Evolutionary conservation across 2,888 invertebrate species (phyloP).

Genomic region (Limenitis arthemis): DNA sequence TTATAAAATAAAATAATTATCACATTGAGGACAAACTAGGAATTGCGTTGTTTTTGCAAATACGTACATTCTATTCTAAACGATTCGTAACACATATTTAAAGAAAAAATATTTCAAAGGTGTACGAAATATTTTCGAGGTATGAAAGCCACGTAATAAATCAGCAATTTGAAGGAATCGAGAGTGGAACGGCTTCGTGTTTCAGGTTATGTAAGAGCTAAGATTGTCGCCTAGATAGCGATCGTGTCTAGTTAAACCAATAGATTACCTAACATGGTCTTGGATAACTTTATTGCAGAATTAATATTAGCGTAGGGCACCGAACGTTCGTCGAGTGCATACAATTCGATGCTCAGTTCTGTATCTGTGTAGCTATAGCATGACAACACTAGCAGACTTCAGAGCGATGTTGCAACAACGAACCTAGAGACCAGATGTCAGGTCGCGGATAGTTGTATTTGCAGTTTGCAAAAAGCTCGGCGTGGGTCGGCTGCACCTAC

Average conservation of each 20-base stretch:
- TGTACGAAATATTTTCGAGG: conserved; percentile 1
- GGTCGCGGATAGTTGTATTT: conserved; percentile 41
- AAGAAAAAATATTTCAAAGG: not conserved
- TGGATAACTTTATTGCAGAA: conserved; percentile 21
- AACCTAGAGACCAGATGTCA: conserved; percentile 34
- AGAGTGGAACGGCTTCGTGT: conserved; percentile 15
- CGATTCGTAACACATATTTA: too few species aligned
- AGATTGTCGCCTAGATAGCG: conserved; percentile 23
- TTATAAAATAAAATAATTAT: not conserved
- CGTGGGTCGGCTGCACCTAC: conserved; percentile 70
- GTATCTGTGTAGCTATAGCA: conserved; percentile 6
- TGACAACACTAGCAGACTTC: conserved; percentile 3
- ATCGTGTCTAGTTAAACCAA: conserved; percentile 22
- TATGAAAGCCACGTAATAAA: conserved; percentile 1
- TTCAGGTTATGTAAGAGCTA: conserved; percentile 22
- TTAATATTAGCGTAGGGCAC: conserved; percentile 15
- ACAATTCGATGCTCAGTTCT: not conserved
- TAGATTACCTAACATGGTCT: conserved; percentile 23
- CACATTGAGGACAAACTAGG: not conserved
- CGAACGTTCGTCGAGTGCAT: conserved; percentile 9
- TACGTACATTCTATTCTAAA: too few species aligned
- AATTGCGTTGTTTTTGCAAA: not conserved
- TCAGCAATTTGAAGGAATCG: conserved; percentile 13
- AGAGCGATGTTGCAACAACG: conserved; percentile 13
- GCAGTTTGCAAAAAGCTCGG: conserved; percentile 59